These are phyloP conservation scores for Trichogramma dendrolimi DNA, from an alignment of 2,888 invertebrate genomes.

Conservation along the genomic window DNA sequence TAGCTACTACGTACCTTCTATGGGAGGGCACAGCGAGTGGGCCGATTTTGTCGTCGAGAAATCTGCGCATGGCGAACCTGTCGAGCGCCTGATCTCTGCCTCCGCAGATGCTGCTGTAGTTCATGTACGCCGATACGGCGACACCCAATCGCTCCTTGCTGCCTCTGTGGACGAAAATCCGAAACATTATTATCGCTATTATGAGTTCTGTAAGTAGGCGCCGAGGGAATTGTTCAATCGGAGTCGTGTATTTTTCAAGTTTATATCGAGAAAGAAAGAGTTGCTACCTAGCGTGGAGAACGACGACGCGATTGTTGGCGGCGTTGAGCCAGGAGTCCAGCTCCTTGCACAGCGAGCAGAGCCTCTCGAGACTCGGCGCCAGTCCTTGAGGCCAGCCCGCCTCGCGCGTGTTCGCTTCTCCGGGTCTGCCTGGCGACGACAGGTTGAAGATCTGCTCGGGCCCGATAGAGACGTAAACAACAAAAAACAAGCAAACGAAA, in stretches of 20 bases:
- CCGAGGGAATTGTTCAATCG: not conserved
- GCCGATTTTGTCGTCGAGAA: constrained; percentile 77
- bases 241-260: not conserved
- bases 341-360: constrained; percentile 89
- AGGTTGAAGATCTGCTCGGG: constrained; percentile 78
- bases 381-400: constrained; percentile 82
- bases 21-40: constrained; percentile 70
- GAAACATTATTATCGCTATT: not conserved
- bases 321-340: constrained; percentile 88
- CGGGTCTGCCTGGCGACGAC: constrained; percentile 65
- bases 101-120: constrained; percentile 89
- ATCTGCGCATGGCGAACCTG: constrained; percentile 87
- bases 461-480: constrained; percentile 4
- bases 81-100: constrained; percentile 76
- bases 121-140: constrained; percentile 87
- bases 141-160: constrained; percentile 81
- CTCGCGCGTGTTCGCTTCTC: constrained; percentile 56
- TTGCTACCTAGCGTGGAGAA: constrained; percentile 76
- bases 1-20: constrained; percentile 58
- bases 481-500: constrained; percentile 1
- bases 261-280: not conserved
- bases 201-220: not conserved
- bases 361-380: constrained; percentile 82
- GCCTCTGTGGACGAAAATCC: constrained; percentile 58
- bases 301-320: constrained; percentile 79